Conservation (phyloP, 2,113 vertebrate species). For the Pterophyllum scalare region DNA sequence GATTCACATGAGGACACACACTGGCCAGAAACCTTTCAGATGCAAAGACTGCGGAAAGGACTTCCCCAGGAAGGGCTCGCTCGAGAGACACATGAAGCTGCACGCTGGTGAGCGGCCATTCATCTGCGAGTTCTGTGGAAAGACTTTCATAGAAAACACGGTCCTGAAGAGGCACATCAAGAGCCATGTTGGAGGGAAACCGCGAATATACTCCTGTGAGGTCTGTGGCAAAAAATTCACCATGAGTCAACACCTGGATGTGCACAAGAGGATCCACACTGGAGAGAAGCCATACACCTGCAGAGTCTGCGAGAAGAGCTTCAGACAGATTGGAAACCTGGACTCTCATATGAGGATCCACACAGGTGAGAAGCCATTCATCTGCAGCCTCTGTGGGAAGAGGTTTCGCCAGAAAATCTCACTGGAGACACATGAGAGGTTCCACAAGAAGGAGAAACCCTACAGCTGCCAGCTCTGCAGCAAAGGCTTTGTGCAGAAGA, state of each 20-base stretch:
- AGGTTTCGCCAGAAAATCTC: slow-evolving; percentile 69
- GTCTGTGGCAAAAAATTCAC: slow-evolving; percentile 76
- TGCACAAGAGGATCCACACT: slow-evolving; percentile 74
- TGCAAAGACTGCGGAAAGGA: slow-evolving; percentile 67
- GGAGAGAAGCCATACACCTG: slow-evolving; percentile 76
- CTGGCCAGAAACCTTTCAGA: slow-evolving; percentile 56
- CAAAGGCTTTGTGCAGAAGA: slow-evolving; percentile 72
- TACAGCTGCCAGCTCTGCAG: slow-evolving; percentile 62
- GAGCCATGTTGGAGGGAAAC: slow-evolving; percentile 57
- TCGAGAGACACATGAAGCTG: slow-evolving; percentile 65
- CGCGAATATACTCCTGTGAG: slow-evolving; percentile 61
- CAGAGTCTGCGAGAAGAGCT: slow-evolving; percentile 81
- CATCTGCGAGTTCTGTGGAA: slow-evolving; percentile 71
- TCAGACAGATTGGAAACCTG: slow-evolving; percentile 82
- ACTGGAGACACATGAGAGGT: slow-evolving; percentile 81
- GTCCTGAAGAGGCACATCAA: slow-evolving; percentile 73
- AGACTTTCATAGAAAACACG: slow-evolving; percentile 57
- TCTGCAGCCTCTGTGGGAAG: slow-evolving; percentile 80
- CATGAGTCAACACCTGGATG: slow-evolving; percentile 76
- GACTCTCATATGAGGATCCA: slow-evolving; percentile 85
- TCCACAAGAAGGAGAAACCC: slow-evolving; percentile 76
- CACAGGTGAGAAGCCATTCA: slow-evolving; percentile 80
- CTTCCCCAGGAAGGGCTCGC: slow-evolving; percentile 66
- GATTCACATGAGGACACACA: slow-evolving; percentile 64
- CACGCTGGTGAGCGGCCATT: slow-evolving; percentile 55